Evolutionary conservation across 2,113 vertebrate genomes (phyloP).

Genomic region (Psittacara wagleri): DNA sequence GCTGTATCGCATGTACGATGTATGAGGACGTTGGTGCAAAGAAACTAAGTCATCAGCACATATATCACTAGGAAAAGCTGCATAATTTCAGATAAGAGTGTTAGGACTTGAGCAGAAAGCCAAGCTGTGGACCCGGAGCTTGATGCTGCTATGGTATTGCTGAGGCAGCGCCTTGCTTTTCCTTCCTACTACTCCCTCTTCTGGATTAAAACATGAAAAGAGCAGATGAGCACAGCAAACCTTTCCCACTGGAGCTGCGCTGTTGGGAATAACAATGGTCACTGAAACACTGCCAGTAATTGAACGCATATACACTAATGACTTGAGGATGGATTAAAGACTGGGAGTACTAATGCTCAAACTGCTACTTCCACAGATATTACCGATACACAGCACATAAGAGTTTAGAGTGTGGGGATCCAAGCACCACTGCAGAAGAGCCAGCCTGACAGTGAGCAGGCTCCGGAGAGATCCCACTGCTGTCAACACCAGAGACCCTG

Average conservation of each 20-base stretch:
- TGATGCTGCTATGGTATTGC: neutral
- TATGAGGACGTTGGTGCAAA: neutral
- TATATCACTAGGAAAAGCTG: neutral
- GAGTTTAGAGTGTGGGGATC: neutral
- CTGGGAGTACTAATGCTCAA: neutral
- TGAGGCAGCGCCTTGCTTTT: neutral
- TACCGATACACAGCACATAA: neutral
- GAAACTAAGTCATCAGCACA: neutral
- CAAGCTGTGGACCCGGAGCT: fast-evolving
- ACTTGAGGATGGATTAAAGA: neutral
- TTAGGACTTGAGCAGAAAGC: neutral
- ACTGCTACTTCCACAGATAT: neutral
- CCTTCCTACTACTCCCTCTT: constrained; percentile 31
- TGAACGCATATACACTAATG: fast-evolving
- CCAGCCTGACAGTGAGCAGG: neutral
- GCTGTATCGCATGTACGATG: fast-evolving
- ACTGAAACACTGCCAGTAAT: neutral
- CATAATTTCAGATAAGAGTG: fast-evolving
- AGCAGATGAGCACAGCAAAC: neutral
- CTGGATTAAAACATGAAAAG: neutral
- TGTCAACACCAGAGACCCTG: fast-evolving
- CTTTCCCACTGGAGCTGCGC: neutral
- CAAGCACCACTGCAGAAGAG: neutral
- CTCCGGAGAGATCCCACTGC: fast-evolving
- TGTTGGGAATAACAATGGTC: neutral